Evolutionary conservation across 2,888 invertebrate species (phyloP).

Genomic region (Brenthis ino): DNA sequence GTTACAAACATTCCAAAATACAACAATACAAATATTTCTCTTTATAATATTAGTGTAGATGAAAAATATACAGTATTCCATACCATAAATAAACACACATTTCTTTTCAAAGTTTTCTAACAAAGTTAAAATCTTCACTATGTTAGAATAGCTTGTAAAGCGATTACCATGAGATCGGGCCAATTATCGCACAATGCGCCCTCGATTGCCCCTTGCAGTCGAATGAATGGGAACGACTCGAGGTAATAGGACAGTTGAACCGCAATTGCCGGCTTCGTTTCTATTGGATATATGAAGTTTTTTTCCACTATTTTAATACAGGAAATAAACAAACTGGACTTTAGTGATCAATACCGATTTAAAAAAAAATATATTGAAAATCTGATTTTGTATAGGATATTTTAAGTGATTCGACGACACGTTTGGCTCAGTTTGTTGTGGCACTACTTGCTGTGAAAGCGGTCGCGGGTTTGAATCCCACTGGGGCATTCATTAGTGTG

Average conservation of each 20-base stretch:
- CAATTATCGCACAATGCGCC: conserved; percentile 49
- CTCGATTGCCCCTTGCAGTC: conserved; percentile 42
- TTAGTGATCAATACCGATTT: too few species aligned
- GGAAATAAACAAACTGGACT: background rate
- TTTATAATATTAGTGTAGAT: background rate
- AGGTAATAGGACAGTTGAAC: conserved; percentile 21
- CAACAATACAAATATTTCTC: too few species aligned
- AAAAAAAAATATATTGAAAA: too few species aligned
- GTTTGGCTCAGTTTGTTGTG: too few species aligned
- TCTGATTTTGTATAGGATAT: too few species aligned
- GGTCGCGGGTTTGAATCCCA: too few species aligned
- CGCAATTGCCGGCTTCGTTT: conserved; percentile 29
- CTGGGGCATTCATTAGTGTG: too few species aligned
- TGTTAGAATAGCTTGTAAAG: conserved; percentile 35
- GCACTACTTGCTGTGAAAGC: too few species aligned
- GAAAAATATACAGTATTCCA: background rate
- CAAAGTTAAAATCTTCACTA: background rate
- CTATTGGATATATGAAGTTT: background rate
- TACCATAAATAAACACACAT: too few species aligned
- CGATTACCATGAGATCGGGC: conserved; percentile 44
- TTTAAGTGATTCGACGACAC: too few species aligned
- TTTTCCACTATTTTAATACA: conserved; percentile 1
- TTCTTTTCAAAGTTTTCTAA: conserved; percentile 1
- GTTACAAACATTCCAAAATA: background rate
- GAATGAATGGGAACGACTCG: conserved; percentile 40